phyloP scores from a whole-genome alignment of 2,113 vertebrate species.

The Corvus cornix region DNA sequence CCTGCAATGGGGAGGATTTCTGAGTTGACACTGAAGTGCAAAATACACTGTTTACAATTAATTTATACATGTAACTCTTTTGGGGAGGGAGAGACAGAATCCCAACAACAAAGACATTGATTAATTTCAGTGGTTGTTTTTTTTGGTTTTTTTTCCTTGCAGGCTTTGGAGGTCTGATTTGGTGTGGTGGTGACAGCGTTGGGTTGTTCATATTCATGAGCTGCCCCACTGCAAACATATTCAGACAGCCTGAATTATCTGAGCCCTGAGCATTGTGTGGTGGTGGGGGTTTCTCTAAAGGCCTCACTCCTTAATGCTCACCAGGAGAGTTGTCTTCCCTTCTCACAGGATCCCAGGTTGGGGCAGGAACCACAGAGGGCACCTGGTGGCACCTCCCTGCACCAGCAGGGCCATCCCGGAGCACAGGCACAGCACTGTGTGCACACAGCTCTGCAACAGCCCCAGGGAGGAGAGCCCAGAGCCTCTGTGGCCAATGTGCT shows the following conservation, averaged over 20 bases:
- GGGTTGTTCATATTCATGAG: neutral
- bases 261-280: neutral
- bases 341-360: fast-evolving
- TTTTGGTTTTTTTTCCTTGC: neutral
- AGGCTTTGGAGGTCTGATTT: neutral
- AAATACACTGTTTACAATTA: neutral
- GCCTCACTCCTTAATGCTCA: neutral
- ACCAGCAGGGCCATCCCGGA: neutral
- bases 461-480: too few species aligned
- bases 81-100: neutral
- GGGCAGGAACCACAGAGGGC: neutral
- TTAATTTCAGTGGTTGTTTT: neutral
- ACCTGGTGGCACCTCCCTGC: neutral
- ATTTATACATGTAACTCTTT: neutral
- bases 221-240: neutral
- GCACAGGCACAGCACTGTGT: neutral
- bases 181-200: neutral
- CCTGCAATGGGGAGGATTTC: neutral
- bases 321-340: neutral
- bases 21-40: neutral
- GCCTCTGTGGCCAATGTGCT: too few species aligned
- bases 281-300: neutral
- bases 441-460: too few species aligned
- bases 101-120: neutral
- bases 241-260: neutral